Conservation (phyloP, 1,140 invertebrate species). For the Plodia interpunctella region DNA sequence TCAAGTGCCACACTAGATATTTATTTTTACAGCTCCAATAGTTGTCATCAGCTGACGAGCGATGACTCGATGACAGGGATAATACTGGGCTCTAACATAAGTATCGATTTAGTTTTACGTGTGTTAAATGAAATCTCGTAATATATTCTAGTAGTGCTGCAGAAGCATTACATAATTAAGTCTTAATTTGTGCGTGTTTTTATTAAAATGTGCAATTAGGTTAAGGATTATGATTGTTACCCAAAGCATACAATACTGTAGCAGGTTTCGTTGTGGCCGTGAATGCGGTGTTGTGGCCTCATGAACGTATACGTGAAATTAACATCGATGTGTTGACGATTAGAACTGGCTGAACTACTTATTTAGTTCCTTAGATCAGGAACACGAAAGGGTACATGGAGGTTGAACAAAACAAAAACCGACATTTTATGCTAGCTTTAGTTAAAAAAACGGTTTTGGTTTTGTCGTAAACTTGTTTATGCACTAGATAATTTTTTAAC, state of each 20-base stretch:
- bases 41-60: slow-evolving; percentile 23
- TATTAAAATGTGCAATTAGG: slow-evolving; percentile 69
- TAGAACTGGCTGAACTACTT: slow-evolving; percentile 21
- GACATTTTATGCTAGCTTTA: too few relatives aligned
- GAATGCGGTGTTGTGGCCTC: slow-evolving; percentile 13
- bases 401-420: background rate
- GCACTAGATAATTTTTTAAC: too few relatives aligned
- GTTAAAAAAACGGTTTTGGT: too few relatives aligned
- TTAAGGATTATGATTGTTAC: slow-evolving; percentile 68
- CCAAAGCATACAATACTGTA: slow-evolving; percentile 50
- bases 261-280: slow-evolving; percentile 26
- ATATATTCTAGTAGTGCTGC: slow-evolving; percentile 60
- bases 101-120: slow-evolving; percentile 57
- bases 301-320: background rate
- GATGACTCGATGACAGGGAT: slow-evolving; percentile 48
- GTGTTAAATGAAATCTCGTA: slow-evolving; percentile 75
- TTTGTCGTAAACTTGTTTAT: too few relatives aligned
- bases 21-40: slow-evolving; percentile 52
- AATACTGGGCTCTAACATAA: slow-evolving; percentile 51
- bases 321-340: slow-evolving; percentile 1
- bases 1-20: slow-evolving; percentile 68
- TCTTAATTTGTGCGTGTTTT: slow-evolving; percentile 66
- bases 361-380: slow-evolving; percentile 19
- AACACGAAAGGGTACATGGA: background rate
- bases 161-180: slow-evolving; percentile 54